Evolutionary conservation across 1,140 invertebrate genomes (phyloP).

Genomic region (Acromyrmex echinatior): DNA sequence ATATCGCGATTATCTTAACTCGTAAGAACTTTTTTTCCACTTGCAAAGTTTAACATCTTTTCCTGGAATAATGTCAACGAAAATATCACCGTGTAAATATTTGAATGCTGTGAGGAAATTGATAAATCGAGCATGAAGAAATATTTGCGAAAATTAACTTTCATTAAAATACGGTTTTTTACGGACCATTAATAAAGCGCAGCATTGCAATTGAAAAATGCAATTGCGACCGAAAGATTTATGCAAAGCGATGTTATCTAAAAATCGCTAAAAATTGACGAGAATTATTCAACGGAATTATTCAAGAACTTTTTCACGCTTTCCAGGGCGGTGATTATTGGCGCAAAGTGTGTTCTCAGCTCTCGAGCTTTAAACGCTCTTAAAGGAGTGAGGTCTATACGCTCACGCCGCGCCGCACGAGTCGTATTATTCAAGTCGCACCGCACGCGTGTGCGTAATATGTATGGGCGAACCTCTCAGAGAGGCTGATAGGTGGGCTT

Average conservation of each 20-base stretch:
- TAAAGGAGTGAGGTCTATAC: constrained; percentile 68
- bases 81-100: background rate
- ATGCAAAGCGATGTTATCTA: background rate
- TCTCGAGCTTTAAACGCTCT: constrained; percentile 68
- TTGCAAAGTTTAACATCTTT: constrained; percentile 9
- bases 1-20: background rate
- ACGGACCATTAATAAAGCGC: background rate
- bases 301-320: constrained; percentile 13
- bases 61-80: background rate
- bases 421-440: constrained; percentile 70
- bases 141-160: background rate
- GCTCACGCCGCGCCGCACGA: constrained; percentile 58
- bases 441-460: constrained; percentile 70
- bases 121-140: background rate
- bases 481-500: constrained; percentile 74
- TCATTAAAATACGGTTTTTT: background rate
- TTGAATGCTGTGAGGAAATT: background rate
- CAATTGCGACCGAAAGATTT: background rate
- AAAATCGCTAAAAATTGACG: constrained; percentile 30
- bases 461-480: constrained; percentile 70
- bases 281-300: constrained; percentile 31
- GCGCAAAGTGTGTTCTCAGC: constrained; percentile 58
- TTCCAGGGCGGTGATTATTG: constrained; percentile 29
- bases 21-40: background rate
- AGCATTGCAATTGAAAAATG: background rate